Evolutionary conservation across 92 coral and sea anemone genomes (phyloP).

Genomic region (Galaxea fascicularis): DNA sequence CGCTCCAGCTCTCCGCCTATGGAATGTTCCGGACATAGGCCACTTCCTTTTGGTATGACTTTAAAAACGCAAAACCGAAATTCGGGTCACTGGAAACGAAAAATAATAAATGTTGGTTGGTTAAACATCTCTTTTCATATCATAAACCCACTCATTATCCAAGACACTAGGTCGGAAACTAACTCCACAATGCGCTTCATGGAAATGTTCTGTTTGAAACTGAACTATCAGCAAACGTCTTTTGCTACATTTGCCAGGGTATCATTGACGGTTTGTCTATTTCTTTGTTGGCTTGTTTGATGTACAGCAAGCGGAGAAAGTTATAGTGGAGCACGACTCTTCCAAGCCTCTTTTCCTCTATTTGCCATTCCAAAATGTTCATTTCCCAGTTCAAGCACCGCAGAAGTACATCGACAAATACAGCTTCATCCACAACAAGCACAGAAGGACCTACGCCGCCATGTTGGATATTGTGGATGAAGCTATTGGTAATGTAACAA

Average conservation of each 20-base stretch:
- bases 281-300: neutral
- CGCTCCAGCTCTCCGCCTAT: too few species aligned
- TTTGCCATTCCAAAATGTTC: conserved; percentile 84
- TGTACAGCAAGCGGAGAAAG: conserved; percentile 65
- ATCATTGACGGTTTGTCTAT: neutral
- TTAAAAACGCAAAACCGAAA: too few species aligned
- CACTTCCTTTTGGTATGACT: too few species aligned
- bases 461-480: conserved; percentile 75
- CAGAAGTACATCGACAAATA: conserved; percentile 67
- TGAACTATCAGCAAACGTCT: too few species aligned
- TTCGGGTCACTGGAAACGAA: too few species aligned
- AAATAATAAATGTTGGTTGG: too few species aligned
- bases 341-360: conserved; percentile 75
- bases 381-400: conserved; percentile 75
- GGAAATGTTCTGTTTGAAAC: too few species aligned
- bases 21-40: too few species aligned
- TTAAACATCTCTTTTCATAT: too few species aligned
- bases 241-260: neutral
- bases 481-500: conserved; percentile 79
- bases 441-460: conserved; percentile 70
- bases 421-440: conserved; percentile 62
- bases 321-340: conserved; percentile 57
- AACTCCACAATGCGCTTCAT: too few species aligned
- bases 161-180: too few species aligned
- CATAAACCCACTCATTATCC: too few species aligned